A percentile compares a stretch with the other conserved stretches of the same genome.
Conservation (phyloP, 2,888 invertebrate genomes). For the Lepetodrilus schrolli region DNA sequence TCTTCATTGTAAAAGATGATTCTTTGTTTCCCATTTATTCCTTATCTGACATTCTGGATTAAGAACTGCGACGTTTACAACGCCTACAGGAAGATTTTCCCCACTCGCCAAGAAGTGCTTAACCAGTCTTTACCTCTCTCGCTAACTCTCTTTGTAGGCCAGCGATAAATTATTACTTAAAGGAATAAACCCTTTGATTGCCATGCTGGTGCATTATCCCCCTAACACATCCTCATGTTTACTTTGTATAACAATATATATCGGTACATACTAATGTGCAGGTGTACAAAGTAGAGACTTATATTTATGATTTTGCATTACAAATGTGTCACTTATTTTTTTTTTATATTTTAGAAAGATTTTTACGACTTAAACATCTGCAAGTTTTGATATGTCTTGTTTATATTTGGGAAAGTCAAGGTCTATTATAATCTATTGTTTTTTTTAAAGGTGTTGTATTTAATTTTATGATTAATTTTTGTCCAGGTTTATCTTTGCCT, state of each 20-base stretch:
- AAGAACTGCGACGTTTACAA: neutral
- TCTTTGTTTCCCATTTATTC: neutral
- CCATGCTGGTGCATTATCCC: neutral
- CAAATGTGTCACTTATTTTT: too few relatives aligned
- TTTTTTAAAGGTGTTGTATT: conserved; percentile 7
- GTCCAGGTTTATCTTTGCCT: too few relatives aligned
- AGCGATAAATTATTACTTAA: conserved; percentile 5
- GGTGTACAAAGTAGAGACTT: too few relatives aligned
- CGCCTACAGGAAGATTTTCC: neutral
- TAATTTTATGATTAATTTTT: too few relatives aligned
- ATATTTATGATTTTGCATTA: neutral
- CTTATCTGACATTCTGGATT: neutral
- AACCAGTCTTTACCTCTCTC: neutral
- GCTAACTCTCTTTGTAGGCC: neutral
- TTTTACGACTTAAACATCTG: conserved; percentile 16
- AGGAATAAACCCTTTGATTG: conserved; percentile 2
- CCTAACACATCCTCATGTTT: neutral
- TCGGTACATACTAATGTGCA: too few relatives aligned
- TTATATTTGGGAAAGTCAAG: neutral
- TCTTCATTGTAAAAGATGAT: neutral
- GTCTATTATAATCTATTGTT: conserved; percentile 1
- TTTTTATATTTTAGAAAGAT: too few relatives aligned
- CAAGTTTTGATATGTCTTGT: conserved; percentile 8
- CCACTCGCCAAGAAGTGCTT: neutral
- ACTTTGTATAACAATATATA: neutral